Evolutionary conservation across 2,888 invertebrate species (phyloP), one percentile per base, ranked within the genome.

Genomic region (Branchellion lobata): DNA sequence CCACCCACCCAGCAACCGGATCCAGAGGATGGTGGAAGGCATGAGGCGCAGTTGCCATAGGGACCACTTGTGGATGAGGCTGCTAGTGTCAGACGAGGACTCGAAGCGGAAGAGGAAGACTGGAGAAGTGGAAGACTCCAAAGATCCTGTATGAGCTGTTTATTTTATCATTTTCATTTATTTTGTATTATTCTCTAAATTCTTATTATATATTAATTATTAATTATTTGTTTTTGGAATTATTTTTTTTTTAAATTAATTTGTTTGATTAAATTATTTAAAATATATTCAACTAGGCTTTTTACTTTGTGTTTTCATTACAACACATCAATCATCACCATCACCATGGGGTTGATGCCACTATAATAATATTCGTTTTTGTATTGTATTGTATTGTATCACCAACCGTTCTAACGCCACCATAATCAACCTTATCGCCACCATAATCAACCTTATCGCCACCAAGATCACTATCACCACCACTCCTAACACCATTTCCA

Each of bases 11-110:
- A 69, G 69, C 14, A 3, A 31, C 33, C 69, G 69, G 86, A 78
- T 82, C 83, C 24, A 85, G 84, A 82, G 91, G 36, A 91, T 92
- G 89, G 91, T 92, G 1, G 88, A 90, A 18, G 89, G 90, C 84
- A 92, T 92, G 27, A 91, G 91, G 84, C 88, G 91, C 21, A 91
- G 92, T 84, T 92, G 92, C 85, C 88, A 92, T 74, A 90, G 92
- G 53, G 92, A 92, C 86, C 87, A 90, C n/a, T 87, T 92, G 2
- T 92, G 92, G 92, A 91, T 91, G 83, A 90, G 91, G 84, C 87
- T 92, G 79, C 86, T 91, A 79, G 81, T 84, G 31, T 71, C 78
- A 34, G 78, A 78, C 24, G 78, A 78, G 27, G 78, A 76, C 11
- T 77, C 77, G 34, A 69, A 57, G 57, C 80, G 76, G 57, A 74